These are phyloP conservation scores for Caenorhabditis sp. DNA, from an alignment of 2,888 invertebrate genomes.

Conservation along the genomic window DNA sequence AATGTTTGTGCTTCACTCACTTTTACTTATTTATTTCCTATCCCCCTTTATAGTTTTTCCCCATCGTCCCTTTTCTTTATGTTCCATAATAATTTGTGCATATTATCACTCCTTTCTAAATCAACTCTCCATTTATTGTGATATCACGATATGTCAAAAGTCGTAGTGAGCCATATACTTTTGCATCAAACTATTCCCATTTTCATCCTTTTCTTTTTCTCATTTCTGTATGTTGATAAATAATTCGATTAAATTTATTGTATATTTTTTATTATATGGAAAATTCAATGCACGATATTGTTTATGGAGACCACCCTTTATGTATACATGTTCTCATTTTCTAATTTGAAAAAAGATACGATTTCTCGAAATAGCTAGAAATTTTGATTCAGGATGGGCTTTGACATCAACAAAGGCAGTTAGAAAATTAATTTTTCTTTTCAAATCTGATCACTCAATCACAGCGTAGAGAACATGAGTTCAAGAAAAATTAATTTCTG, in stretches of 20 bases:
- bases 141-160: neutral
- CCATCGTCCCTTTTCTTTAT: neutral
- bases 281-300: too few species aligned
- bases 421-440: too few species aligned
- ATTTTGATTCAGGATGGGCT: too few species aligned
- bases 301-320: too few species aligned
- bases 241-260: constrained; percentile 13
- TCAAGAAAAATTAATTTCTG: too few species aligned
- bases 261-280: too few species aligned
- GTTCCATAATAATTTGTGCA: neutral
- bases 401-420: too few species aligned
- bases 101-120: neutral
- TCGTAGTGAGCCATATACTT: neutral
- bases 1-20: neutral
- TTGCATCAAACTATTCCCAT: constrained; percentile 12
- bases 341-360: too few species aligned
- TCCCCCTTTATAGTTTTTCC: neutral
- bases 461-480: too few species aligned
- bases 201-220: neutral
- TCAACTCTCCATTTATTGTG: neutral
- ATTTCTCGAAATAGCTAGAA: too few species aligned
- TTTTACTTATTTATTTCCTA: neutral
- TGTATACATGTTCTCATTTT: too few species aligned
- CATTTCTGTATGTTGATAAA: constrained; percentile 15
- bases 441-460: too few species aligned